A percentile compares a stretch with the other conserved stretches of the same genome.
phyloP scores from a whole-genome alignment of 2,113 vertebrate species.

The Paradoxurus hermaphroditus region DNA sequence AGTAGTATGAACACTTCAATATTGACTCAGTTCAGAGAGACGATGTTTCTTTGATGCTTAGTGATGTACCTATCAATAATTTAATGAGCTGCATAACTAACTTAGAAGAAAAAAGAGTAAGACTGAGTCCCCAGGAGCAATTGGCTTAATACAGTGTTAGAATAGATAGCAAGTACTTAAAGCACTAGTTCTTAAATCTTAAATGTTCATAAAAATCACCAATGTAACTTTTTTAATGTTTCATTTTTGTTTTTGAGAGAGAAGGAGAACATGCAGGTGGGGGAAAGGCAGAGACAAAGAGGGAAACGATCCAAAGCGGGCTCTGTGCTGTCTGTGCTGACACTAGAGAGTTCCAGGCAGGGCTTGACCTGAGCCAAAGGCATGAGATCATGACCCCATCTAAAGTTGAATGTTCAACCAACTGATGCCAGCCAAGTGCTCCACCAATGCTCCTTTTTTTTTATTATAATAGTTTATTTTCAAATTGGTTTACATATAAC shows the following conservation, averaged over 20 bases:
- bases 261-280: too few species aligned
- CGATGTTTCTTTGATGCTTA: neutral
- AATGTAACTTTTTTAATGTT: neutral
- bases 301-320: too few species aligned
- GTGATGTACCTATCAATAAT: neutral
- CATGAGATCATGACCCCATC: too few species aligned
- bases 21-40: neutral
- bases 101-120: neutral
- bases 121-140: neutral
- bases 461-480: too few species aligned
- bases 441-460: neutral
- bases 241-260: too few species aligned
- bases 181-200: neutral
- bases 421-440: too few species aligned
- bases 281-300: too few species aligned
- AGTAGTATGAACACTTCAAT: neutral
- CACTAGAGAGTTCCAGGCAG: too few species aligned
- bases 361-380: too few species aligned
- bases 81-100: neutral
- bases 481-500: too few species aligned
- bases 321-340: too few species aligned
- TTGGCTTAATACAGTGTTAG: neutral
- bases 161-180: neutral
- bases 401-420: too few species aligned
- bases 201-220: neutral